A percentile compares a stretch with the other conserved stretches of the same genome.
phyloP scores from a whole-genome alignment of 2,113 vertebrate species.

The Fulmarus glacialis region DNA sequence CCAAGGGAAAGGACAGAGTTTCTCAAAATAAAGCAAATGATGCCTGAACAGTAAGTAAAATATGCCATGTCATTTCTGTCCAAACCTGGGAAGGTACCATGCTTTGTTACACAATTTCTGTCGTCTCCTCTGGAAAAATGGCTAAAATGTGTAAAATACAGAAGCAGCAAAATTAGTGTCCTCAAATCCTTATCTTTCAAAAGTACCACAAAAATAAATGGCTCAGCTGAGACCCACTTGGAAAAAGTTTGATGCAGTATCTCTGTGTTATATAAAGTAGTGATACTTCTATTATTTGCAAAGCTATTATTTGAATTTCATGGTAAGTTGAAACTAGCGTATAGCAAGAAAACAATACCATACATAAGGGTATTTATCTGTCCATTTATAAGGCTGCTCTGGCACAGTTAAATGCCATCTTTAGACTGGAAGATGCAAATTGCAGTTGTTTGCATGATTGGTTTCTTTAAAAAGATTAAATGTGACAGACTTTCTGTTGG shows the following conservation, averaged over 20 bases:
- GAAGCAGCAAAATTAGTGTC: not conserved
- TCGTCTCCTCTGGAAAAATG: not conserved
- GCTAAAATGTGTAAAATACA: not conserved
- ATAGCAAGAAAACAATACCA: not conserved
- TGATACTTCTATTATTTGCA: not conserved
- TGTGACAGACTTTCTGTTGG: not conserved
- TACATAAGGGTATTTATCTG: not conserved
- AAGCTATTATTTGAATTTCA: not conserved
- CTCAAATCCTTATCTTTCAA: not conserved
- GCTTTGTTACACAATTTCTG: not conserved
- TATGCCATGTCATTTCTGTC: not conserved
- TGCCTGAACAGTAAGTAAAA: not conserved
- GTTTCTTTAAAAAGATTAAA: not conserved
- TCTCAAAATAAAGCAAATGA: constrained; percentile 10
- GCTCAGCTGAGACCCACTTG: not conserved
- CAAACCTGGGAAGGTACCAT: not conserved
- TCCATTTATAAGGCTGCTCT: not conserved
- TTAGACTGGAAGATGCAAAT: not conserved
- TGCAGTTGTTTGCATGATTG: not conserved
- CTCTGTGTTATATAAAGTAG: not conserved
- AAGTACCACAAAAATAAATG: not conserved
- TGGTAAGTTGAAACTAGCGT: not conserved
- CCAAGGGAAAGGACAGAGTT: not conserved
- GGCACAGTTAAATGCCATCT: not conserved
- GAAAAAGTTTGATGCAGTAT: not conserved